Base-by-base conservation (phyloP, 1,140 invertebrate species). In the Bombus ignitus region DNA sequence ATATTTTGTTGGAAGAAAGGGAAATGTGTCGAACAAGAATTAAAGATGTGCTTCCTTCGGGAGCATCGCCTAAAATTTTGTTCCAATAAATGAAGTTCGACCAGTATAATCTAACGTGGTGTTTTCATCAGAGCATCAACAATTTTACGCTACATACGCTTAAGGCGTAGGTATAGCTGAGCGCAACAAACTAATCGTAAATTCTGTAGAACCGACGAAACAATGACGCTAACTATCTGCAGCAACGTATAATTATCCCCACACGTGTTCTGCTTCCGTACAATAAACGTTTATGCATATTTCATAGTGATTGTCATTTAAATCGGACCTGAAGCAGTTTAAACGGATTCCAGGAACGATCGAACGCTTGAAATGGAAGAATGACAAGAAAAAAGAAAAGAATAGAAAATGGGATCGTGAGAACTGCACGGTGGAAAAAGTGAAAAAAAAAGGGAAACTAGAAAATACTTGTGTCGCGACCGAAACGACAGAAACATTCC, bases 281-380 rank as follows among this genome's bases (percentile, higher is more conserved):
- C 47, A 44, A 44, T 44, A 32, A 62, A 1, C 35, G 39, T 81
- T 71, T 74, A 66, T 53, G 42, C 47, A 70, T 66, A 44, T 84
- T 84, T 42, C 44, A 88, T 77, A 62, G 18, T 35, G 53, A 89
- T 89, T 82, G 78, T 81, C 39, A 82, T 88, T 89, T 37, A 78
- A 82, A 86, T 83, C 32, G 59, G 57, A 42, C 28, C 13, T 15
- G 70, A n/a, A 44, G 18, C 42, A 1, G 71, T 37, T 83, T 65
- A 18, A 15, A 22, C 65, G 39, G 53, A 53, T 53, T 59, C 37
- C 53, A 25, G 66, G 35, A 59, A 65, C 13, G 6, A 44, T 37
- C 13, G 66, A 71, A 37, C 13, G 32, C 18, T 28, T 5, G 4
- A 47, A 35, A 25, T 35, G 9, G 2, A 53, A 44, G 22, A 35